Base-by-base conservation (phyloP, 2,888 invertebrate genomes). In the Carterocephalus palaemon region DNA sequence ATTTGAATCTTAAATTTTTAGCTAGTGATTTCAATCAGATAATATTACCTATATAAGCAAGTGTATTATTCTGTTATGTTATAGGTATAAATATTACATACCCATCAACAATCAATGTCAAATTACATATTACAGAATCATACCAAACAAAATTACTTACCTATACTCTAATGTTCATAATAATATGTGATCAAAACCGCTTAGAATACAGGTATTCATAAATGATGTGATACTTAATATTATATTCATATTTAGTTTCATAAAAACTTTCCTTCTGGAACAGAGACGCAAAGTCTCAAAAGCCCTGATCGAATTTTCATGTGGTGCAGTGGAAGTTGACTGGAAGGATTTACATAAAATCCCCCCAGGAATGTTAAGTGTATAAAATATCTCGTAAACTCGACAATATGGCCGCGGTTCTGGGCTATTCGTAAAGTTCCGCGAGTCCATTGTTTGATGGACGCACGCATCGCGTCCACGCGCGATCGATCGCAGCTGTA, bases 251-350 rank as follows among this genome's bases (percentile, higher is more conserved):
- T 43, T 31, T 37, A 31, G 20, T 43, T 29, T 34, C 12, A 42
- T 43, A 28, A 43, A 33, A 43, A 43, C 22, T 43, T 43, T 26
- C 19, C 29, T 16, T 2, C 10, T 8, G 36, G 43, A 43, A 36
- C 29, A 34, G 36, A 41, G 20, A 24, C 43, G 36, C 37, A 43
- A 43, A 36, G 43, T 29, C 36, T 31, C 43, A 12, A 15, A 37
- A 43, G 29, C 43, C 36, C 29, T 37, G 36, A 43, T 43, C 43
- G 43, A 43, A 43, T 43, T 43, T 43, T 43, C 43, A 43, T 43
- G 43, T 37, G 43, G 43, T 43, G 36, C 43, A 43, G 36, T 37
- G 36, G 17, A 43, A 43, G 36, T 43, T 43, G 29, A 43, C 43
- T 43, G 43, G 36, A 37, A 37, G 36, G 43, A 43, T 43, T 43